Evolutionary conservation across 2,888 invertebrate species (phyloP).

Genomic region (Gymnocheta viridis): DNA sequence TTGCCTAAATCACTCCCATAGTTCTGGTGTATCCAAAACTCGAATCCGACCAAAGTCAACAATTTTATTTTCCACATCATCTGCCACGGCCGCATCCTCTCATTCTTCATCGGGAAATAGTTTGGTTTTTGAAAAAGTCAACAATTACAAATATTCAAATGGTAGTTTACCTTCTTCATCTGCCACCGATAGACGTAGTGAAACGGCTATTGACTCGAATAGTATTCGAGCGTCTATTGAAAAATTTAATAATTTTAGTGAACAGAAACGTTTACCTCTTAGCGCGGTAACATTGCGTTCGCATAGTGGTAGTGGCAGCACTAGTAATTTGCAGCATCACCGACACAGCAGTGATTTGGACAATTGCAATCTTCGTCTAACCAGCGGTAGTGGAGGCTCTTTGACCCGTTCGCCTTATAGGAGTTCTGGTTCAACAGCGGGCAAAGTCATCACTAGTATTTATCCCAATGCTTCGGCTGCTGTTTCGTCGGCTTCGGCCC

Average conservation of each 20-base stretch:
- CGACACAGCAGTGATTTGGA: slow-evolving; percentile 72
- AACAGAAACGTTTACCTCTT: slow-evolving; percentile 77
- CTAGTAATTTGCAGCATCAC: slow-evolving; percentile 78
- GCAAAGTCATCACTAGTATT: slow-evolving; percentile 71
- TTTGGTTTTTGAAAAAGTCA: slow-evolving; percentile 76
- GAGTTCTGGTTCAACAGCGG: slow-evolving; percentile 70
- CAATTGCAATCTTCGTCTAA: slow-evolving; percentile 67
- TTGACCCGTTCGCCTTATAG: slow-evolving; percentile 78
- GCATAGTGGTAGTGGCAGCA: slow-evolving; percentile 75
- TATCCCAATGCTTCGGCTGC: slow-evolving; percentile 67
- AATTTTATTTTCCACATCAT: slow-evolving; percentile 73
- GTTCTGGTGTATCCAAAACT: slow-evolving; percentile 31
- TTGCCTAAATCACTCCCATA: slow-evolving; percentile 52
- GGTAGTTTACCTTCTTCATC: slow-evolving; percentile 67
- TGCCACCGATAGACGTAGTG: slow-evolving; percentile 58
- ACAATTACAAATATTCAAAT: slow-evolving; percentile 78
- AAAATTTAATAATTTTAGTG: slow-evolving; percentile 80
- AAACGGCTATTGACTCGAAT: slow-evolving; percentile 77
- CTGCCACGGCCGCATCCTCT: slow-evolving; percentile 67
- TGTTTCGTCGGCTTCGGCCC: slow-evolving; percentile 55
- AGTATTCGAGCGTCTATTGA: slow-evolving; percentile 80
- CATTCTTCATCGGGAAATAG: slow-evolving; percentile 60
- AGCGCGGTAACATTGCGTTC: slow-evolving; percentile 68
- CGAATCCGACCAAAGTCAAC: slow-evolving; percentile 78
- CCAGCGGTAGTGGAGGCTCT: slow-evolving; percentile 74